Base-by-base conservation (phyloP, 2,888 invertebrate genomes). In the Parapristionchus giblindavisi region DNA sequence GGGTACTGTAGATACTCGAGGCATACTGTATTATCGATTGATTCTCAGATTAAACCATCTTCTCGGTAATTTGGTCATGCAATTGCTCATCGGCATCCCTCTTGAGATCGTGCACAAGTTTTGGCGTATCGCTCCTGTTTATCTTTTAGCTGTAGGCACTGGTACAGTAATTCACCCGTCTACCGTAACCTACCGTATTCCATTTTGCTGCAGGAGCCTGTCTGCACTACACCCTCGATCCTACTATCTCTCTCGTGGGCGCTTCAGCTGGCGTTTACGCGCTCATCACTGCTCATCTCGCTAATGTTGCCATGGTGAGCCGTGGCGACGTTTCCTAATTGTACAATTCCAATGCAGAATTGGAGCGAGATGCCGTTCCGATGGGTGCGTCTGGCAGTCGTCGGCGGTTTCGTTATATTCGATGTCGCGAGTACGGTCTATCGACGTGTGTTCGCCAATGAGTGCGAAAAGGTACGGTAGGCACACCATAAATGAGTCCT, bases 331-430 rank as follows among this genome's bases (percentile, higher is more conserved):
- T n/a, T n/a, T n/a, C n/a, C n/a, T n/a, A n/a, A n/a, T n/a, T n/a
- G n/a, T n/a, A n/a, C n/a, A n/a, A n/a, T n/a, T n/a, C n/a, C n/a
- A n/a, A n/a, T n/a, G n/a, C 90, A 95, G 94, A 98, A 98, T 89
- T 98, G 95, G 94, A 91, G 92, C 24, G 95, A 98, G 90, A 98
- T 98, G 97, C 94, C 95, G 86, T 95, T 93, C 88, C 94, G 95
- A 0, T 91, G 93, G 82, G 91, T 94, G 6, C 94, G 97, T 86
- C 90, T 97, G 34, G 88, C 93, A 6, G 92, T 95, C 24, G 94
- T 97, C 88, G 84, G 94, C 0, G 89, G 94, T 2, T 91, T 96
- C 80, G 93, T 93, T 2, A 91, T 91, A 0, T 92, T 93, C 61
- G 98, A 99, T 89, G 91, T 96, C 65, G 94, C 95, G 34, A 93